Percentiles rank a stretch among this genome's conserved stretches.
Evolutionary conservation across 2,797 vertebrate species (phyloP).

Genomic region (Hybognathus amarus): DNA sequence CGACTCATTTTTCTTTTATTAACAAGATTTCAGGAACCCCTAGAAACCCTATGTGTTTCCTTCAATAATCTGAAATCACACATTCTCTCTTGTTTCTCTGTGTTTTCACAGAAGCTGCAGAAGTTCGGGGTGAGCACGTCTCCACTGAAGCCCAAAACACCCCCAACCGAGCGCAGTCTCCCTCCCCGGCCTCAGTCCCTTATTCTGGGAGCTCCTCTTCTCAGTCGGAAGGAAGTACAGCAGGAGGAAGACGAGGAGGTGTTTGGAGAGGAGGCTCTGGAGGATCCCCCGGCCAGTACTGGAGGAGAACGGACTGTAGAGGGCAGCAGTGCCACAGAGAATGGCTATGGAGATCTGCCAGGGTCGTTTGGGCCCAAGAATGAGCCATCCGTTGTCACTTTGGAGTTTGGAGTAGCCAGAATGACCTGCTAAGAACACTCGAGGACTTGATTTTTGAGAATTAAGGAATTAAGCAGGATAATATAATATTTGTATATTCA

Average conservation of each 20-base stretch:
- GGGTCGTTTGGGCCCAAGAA: constrained; percentile 81
- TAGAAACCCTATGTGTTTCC: neutral
- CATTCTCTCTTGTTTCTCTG: constrained; percentile 4
- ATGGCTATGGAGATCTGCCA: constrained; percentile 84
- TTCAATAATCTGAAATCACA: constrained; percentile 12
- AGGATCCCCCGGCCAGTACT: constrained; percentile 64
- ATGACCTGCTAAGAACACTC: constrained; percentile 89
- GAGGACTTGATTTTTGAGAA: constrained; percentile 56
- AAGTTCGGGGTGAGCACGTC: constrained; percentile 75
- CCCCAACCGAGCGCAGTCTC: constrained; percentile 73
- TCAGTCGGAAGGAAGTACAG: constrained; percentile 85
- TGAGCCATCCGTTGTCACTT: constrained; percentile 89
- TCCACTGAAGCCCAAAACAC: constrained; percentile 64
- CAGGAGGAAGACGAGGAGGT: constrained; percentile 78
- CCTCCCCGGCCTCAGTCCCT: constrained; percentile 75
- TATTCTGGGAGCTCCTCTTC: constrained; percentile 78
- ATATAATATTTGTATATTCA: constrained; percentile 39
- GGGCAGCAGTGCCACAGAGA: constrained; percentile 90
- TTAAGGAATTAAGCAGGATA: constrained; percentile 25
- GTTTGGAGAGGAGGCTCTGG: constrained; percentile 73
- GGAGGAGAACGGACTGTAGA: constrained; percentile 88
- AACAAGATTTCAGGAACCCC: neutral
- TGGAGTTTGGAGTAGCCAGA: constrained; percentile 94
- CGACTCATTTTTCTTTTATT: neutral
- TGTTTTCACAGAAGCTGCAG: constrained; percentile 82